Base-by-base conservation (phyloP, 1,140 invertebrate species). In the Muscidifurax raptorellus region DNA sequence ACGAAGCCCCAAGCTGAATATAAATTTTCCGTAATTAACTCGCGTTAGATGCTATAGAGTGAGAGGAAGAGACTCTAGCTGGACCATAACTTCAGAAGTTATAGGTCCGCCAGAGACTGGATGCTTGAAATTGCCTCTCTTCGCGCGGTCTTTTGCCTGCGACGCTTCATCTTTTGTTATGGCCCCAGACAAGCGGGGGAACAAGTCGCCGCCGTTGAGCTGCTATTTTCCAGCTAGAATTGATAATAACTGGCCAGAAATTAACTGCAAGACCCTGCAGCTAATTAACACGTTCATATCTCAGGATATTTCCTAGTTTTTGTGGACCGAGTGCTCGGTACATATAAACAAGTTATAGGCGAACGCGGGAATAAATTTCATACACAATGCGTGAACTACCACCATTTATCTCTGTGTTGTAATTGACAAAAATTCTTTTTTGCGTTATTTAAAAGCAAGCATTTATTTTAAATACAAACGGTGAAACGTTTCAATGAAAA, bases 11-110 rank as follows among this genome's bases (percentile, higher is more conserved):
- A 71, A 74, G 80, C 66, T 85, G 83, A 85, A 83, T 85, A 86
- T 87, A 86, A 87, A 87, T 87, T 84, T 12, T 47, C 27, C 27
- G 71, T 83, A 85, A 87, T 86, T 86, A 87, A 86, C 77, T 80
- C 75, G 80, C 83, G 80, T 87, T 87, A 79, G 44, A n/a, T n/a
- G n/a, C n/a, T n/a, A n/a, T n/a, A 74, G n/a, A 77, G 40, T 18
- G 7, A 64, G 28, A 0, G 15, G 1, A 7, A 27, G 76, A 12
- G 47, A 40, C n/a, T n/a, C n/a, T n/a, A n/a, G n/a, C 40, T 76
- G 40, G 74, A 76, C 40, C 74, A 76, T 76, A 76, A 76, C 40
- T 76, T 52, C 15, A 1, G 25, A 76, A 5, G 40, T 27, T 64
- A 78, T 78, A 78, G 52, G 15, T 78, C 15, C n/a, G n/a, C n/a